These are phyloP conservation scores for Boloria selene DNA, from an alignment of 2,888 invertebrate species.

Conservation along the genomic window DNA sequence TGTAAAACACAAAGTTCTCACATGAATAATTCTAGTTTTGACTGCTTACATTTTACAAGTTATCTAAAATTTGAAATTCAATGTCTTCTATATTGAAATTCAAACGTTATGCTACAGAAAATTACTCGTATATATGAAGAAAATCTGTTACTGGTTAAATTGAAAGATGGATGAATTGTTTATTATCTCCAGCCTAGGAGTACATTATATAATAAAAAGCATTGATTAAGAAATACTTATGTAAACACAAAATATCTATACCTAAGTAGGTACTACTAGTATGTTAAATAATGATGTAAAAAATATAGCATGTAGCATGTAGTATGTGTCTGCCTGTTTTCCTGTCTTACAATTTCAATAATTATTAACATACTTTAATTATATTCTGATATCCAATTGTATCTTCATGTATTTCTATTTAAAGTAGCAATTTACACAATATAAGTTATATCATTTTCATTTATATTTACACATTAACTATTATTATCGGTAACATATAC, in stretches of 20 bases:
- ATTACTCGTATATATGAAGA: slow-evolving; percentile 24
- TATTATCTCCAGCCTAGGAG: neutral
- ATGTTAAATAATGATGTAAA: too few species aligned
- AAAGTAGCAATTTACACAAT: neutral
- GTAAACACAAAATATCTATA: too few species aligned
- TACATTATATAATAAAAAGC: neutral
- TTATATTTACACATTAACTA: neutral
- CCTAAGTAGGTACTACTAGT: too few species aligned
- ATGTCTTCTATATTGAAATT: neutral
- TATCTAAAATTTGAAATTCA: slow-evolving; percentile 2
- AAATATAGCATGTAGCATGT: too few species aligned
- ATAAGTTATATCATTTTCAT: neutral
- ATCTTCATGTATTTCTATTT: too few species aligned
- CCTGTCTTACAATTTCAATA: too few species aligned
- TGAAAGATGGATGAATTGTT: neutral
- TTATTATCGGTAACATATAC: neutral
- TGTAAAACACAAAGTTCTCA: slow-evolving; percentile 1
- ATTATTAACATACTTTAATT: too few species aligned
- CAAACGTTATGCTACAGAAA: slow-evolving; percentile 22
- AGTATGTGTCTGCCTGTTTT: too few species aligned
- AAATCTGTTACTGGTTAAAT: neutral
- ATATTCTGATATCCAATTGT: too few species aligned
- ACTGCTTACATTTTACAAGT: slow-evolving; percentile 1
- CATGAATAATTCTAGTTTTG: neutral
- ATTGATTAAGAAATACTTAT: too few species aligned